phyloP scores from a whole-genome alignment of 2,797 vertebrate species.

The Sciurus vulgaris region DNA sequence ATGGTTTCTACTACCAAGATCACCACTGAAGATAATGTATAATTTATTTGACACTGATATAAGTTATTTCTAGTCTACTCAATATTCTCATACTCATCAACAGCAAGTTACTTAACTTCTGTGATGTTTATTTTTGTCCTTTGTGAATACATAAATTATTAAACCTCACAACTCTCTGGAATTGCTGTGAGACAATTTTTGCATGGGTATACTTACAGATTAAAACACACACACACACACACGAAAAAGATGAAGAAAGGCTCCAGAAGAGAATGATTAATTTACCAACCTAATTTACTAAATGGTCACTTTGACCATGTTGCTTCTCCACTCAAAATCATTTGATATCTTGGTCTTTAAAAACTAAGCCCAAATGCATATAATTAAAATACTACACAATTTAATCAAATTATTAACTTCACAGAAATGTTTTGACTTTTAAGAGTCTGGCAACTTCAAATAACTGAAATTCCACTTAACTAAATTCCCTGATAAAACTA shows the following conservation, averaged over 20 bases:
- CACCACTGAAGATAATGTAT: background rate
- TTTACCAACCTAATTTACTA: constrained; percentile 23
- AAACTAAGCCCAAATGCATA: background rate
- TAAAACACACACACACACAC: no score
- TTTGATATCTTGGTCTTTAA: background rate
- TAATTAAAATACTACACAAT: constrained; percentile 36
- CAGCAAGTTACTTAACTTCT: background rate
- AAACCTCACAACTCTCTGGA: background rate
- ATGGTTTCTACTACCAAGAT: background rate
- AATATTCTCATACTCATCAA: background rate
- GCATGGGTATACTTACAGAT: background rate
- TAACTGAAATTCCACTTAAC: background rate
- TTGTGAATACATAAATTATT: constrained; percentile 44
- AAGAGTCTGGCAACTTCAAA: background rate
- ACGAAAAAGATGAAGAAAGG: background rate
- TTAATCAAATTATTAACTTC: background rate
- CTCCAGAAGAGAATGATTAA: background rate
- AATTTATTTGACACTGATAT: constrained; percentile 30
- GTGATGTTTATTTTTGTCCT: constrained; percentile 6
- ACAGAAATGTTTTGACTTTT: constrained; percentile 23
- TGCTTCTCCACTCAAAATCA: constrained; percentile 26
- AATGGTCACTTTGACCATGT: background rate
- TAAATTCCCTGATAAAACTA: constrained; percentile 6
- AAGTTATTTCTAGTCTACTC: background rate
- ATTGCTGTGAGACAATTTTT: background rate